These are phyloP conservation scores for Alouatta palliata DNA, from an alignment of 2,113 vertebrate species.

Conservation along the genomic window DNA sequence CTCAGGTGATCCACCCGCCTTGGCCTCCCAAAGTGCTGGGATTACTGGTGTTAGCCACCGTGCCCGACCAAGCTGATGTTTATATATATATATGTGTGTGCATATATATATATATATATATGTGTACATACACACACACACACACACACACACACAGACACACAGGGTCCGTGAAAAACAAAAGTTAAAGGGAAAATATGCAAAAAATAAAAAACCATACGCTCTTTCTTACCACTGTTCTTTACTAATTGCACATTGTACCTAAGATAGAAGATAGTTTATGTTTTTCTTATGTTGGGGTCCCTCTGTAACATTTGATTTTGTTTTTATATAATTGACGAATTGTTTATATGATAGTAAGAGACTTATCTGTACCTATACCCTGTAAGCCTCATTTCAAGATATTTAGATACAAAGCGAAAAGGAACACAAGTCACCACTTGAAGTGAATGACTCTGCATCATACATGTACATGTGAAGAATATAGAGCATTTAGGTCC, in stretches of 20 bases:
- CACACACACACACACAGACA: no score
- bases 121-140: no score
- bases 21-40: no score
- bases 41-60: no score
- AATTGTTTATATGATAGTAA: conserved; percentile 22
- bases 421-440: neutral
- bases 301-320: neutral
- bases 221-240: conserved; percentile 1
- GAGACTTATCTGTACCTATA: neutral
- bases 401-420: neutral
- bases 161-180: no score
- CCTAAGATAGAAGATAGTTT: conserved; percentile 4
- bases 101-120: no score
- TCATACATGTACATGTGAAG: neutral
- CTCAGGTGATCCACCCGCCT: no score
- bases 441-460: neutral
- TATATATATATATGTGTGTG: no score
- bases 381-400: conserved; percentile 10
- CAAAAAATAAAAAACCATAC: neutral
- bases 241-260: neutral
- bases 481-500: neutral
- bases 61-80: no score
- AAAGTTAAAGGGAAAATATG: conserved; percentile 31
- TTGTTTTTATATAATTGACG: conserved; percentile 44
- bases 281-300: conserved; percentile 1